phyloP scores from a whole-genome alignment of 2,113 vertebrate genomes.

The Engystomops pustulosus region DNA sequence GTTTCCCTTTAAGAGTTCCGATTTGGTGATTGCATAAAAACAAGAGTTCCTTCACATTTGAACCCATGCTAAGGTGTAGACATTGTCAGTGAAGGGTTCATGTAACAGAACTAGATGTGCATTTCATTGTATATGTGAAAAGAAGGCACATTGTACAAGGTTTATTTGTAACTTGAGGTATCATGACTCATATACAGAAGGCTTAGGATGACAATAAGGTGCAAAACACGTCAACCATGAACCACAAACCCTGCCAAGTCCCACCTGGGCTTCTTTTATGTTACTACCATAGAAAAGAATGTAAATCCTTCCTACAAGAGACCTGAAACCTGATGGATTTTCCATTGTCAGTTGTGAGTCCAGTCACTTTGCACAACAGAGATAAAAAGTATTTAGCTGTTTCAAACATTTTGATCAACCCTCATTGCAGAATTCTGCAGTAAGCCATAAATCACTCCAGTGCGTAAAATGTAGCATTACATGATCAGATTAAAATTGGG shows the following conservation, averaged over 20 bases:
- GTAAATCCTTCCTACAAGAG: not conserved
- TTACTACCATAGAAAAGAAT: no score
- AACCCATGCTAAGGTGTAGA: no score
- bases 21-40: no score
- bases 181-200: not conserved
- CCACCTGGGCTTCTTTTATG: conserved; percentile 1
- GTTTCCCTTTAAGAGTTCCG: no score
- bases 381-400: not conserved
- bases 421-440: not conserved
- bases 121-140: not conserved
- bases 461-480: not conserved
- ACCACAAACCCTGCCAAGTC: not conserved
- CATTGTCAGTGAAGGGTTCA: no score
- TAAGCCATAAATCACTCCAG: not conserved
- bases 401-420: not conserved
- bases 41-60: no score
- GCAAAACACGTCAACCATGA: not conserved
- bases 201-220: not conserved
- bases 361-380: not conserved
- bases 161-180: not conserved
- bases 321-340: not conserved
- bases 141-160: not conserved
- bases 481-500: not conserved
- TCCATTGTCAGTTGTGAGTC: not conserved
- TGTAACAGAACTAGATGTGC: not conserved